Base-by-base conservation (phyloP, 2,888 invertebrate species). In the Nipponacmea schrenckii region DNA sequence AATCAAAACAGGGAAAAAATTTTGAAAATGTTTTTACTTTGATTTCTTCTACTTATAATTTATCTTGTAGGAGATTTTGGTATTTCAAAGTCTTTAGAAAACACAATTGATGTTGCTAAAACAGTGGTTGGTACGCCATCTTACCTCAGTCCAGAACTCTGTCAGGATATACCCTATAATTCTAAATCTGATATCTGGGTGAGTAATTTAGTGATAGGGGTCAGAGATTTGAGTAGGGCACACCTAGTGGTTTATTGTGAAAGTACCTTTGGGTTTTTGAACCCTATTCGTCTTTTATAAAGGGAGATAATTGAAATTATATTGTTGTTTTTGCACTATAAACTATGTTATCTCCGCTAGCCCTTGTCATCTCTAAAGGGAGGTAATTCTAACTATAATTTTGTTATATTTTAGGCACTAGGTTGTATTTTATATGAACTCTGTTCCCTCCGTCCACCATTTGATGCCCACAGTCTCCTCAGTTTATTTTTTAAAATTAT, bases 151-250 rank as follows among this genome's bases (percentile, higher is more conserved):
- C 88, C 88, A n/a, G 88, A 88, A 71, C 79, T 87, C 68, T 88
- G 88, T 73, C 86, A 87, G 70, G 87, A 88, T 73, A 85, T 86
- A 66, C 88, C 88, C 3, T 88, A 88, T 78, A 85, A 83, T 66
- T 87, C 87, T 45, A 87, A 88, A 77, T 87, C 87, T 4, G 88
- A 88, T 76, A 81, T 87, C 64, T 88, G 88, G 88, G 88, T 87
- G 76, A 74, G 83, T 74, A 8, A 15, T 20, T 7, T 62, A 12
- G 5, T 72, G 77, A 68, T 77, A 82, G 62, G 73, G 76, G 24
- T n/a, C n/a, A n/a, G n/a, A n/a, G n/a, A n/a, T n/a, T n/a, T n/a
- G n/a, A n/a, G n/a, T n/a, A n/a, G n/a, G n/a, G n/a, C n/a, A n/a
- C n/a, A n/a, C n/a, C n/a, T n/a, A n/a, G n/a, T n/a, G n/a, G n/a